These are phyloP conservation scores for Asobara japonica DNA, from an alignment of 1,140 invertebrate species.

Conservation along the genomic window DNA sequence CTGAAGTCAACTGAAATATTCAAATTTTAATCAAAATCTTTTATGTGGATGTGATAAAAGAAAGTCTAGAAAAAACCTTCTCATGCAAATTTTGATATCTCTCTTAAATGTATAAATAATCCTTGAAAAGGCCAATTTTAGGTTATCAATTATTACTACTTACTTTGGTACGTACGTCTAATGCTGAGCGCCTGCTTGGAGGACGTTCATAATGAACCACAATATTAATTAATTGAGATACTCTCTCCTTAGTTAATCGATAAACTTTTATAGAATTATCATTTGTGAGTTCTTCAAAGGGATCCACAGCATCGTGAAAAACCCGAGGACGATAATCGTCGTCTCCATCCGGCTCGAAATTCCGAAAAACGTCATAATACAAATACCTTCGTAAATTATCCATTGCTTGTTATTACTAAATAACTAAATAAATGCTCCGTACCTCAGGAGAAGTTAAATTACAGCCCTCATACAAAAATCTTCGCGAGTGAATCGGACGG, in stretches of 20 bases:
- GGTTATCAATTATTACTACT: not conserved
- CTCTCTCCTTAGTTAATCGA: not conserved
- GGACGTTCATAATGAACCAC: not conserved
- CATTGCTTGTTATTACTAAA: too few species aligned
- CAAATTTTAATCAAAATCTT: too few species aligned
- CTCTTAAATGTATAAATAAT: not conserved
- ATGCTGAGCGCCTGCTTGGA: not conserved
- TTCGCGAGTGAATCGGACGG: too few species aligned
- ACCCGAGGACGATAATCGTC: not conserved
- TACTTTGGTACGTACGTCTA: not conserved
- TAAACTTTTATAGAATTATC: not conserved
- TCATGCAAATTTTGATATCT: not conserved
- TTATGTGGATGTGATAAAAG: too few species aligned
- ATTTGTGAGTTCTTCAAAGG: not conserved
- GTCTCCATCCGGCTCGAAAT: not conserved
- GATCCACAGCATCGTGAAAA: not conserved
- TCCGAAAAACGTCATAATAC: not conserved
- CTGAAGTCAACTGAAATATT: too few species aligned
- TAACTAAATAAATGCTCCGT: too few species aligned
- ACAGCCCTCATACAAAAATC: too few species aligned
- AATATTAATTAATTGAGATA: not conserved
- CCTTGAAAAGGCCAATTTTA: not conserved
- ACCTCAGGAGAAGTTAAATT: too few species aligned
- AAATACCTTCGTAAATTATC: not conserved
- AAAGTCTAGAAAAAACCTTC: too few species aligned